Evolutionary conservation across 2,113 vertebrate genomes (phyloP).

Genomic region (Hemiprocne comata): DNA sequence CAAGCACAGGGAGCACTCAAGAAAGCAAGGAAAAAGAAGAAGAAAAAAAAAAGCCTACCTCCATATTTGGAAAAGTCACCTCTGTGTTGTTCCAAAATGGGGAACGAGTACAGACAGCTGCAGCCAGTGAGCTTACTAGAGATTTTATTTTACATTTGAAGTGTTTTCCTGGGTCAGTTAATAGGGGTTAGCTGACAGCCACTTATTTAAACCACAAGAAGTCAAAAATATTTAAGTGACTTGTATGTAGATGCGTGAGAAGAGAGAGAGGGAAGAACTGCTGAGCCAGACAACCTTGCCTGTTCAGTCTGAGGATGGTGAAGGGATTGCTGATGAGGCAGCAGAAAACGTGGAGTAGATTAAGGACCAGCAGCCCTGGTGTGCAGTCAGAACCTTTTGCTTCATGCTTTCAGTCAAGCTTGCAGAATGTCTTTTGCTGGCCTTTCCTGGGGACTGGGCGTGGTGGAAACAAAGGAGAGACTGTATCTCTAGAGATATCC

Average conservation of each 20-base stretch:
- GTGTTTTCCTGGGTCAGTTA: not conserved
- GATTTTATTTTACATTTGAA: not conserved
- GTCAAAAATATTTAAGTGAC: not conserved
- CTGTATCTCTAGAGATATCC: too few relatives aligned
- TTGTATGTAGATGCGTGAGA: not conserved
- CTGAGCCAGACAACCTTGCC: not conserved
- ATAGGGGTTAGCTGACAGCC: not conserved
- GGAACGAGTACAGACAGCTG: not conserved
- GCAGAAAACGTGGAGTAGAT: not conserved
- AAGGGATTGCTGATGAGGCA: not conserved
- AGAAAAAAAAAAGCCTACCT: not conserved
- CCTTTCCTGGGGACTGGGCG: rapidly evolving
- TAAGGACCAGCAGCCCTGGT: not conserved
- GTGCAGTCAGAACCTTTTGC: rapidly evolving
- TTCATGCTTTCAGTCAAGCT: not conserved
- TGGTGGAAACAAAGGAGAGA: not conserved
- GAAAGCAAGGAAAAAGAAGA: not conserved
- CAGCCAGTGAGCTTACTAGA: not conserved
- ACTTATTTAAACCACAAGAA: not conserved
- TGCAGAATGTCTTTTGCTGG: not conserved
- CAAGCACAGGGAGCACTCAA: not conserved
- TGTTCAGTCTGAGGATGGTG: not conserved
- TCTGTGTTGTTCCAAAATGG: not conserved
- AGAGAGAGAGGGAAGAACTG: not conserved
- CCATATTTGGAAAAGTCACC: not conserved